A percentile compares a stretch with the other conserved stretches of the same genome.
These are phyloP conservation scores for Schlechtendalia chinensis DNA, from an alignment of 1,140 invertebrate genomes.

Conservation along the genomic window DNA sequence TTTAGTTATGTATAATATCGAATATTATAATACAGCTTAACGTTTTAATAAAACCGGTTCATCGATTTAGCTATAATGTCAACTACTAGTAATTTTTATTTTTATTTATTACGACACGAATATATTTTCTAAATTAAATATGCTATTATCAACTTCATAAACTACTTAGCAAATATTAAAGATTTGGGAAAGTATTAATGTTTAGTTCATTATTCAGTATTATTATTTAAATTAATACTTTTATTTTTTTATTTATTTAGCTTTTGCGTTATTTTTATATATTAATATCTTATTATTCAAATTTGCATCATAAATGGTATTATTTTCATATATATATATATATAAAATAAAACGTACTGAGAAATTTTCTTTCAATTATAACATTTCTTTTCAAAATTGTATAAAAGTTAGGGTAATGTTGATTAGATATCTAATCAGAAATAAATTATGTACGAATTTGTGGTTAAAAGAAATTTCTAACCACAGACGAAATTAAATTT, in stretches of 20 bases:
- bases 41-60: slow-evolving; percentile 30
- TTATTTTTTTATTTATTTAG: no score
- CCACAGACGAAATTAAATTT: slow-evolving; percentile 35
- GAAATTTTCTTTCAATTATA: no score
- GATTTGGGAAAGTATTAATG: neutral
- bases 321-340: no score
- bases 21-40: neutral
- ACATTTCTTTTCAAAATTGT: no score
- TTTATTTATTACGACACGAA: neutral
- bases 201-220: neutral
- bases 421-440: slow-evolving; percentile 4
- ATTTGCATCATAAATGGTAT: no score
- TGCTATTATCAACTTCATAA: neutral
- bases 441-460: slow-evolving; percentile 25
- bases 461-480: slow-evolving; percentile 33
- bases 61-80: slow-evolving; percentile 26
- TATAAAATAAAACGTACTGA: no score
- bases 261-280: no score
- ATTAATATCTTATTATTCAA: no score
- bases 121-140: slow-evolving; percentile 23
- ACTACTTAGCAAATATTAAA: neutral
- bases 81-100: slow-evolving; percentile 32
- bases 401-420: neutral
- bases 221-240: neutral
- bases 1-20: neutral